Percentiles rank a stretch among this genome's conserved stretches.
Evolutionary conservation across 2,888 invertebrate genomes (phyloP).

Genomic region (Xestia c-nigrum): DNA sequence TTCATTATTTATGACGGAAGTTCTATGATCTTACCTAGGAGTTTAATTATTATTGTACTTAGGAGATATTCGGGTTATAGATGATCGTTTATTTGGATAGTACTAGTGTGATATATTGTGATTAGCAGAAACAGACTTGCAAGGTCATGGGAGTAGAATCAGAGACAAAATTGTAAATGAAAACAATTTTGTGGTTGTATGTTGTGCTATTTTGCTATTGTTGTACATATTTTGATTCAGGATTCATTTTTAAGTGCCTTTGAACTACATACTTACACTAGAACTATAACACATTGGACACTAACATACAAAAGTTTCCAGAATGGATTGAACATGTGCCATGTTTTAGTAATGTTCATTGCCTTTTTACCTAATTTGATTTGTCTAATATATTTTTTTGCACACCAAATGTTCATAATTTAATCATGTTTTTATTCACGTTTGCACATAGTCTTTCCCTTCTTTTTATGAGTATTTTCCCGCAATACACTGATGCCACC

Average conservation of each 20-base stretch:
- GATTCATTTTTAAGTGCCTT: background rate
- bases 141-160: background rate
- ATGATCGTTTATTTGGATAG: slow-evolving; percentile 39
- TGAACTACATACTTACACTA: background rate
- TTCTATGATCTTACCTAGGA: slow-evolving; percentile 65
- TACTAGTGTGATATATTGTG: slow-evolving; percentile 28
- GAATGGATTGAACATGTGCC: too few relatives aligned
- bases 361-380: background rate
- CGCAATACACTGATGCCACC: too few relatives aligned
- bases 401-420: background rate
- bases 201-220: background rate
- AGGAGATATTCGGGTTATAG: slow-evolving; percentile 28
- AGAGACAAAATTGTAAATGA: background rate
- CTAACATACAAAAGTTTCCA: too few relatives aligned
- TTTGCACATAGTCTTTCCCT: background rate
- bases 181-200: background rate
- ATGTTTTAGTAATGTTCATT: too few relatives aligned
- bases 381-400: background rate
- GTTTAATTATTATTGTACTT: slow-evolving; percentile 63
- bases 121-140: slow-evolving; percentile 2
- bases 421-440: too few relatives aligned
- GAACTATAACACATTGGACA: background rate
- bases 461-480: background rate
- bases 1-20: slow-evolving; percentile 77
- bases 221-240: background rate